Conservation (phyloP, 2,888 invertebrate genomes). For the Onthophagus sagittarius region DNA sequence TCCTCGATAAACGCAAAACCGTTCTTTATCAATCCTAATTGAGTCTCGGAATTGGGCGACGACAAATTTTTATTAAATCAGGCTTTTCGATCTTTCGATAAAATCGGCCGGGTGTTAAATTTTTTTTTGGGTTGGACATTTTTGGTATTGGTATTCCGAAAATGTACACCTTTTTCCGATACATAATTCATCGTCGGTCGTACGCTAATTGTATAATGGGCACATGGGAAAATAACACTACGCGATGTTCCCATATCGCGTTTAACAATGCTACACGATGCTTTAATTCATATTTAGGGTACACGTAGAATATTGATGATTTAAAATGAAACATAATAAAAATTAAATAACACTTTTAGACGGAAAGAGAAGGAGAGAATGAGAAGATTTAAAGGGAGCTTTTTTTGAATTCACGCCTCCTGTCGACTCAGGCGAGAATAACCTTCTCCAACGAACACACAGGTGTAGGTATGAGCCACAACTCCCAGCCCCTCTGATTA, state of each 20-base stretch:
- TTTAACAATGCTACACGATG: not conserved
- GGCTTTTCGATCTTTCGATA: not conserved
- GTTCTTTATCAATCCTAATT: not conserved
- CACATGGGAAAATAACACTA: not conserved
- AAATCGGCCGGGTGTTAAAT: not conserved
- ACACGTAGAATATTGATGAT: not conserved
- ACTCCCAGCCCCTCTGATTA: slow-evolving; percentile 45
- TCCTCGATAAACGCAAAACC: not conserved
- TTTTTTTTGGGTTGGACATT: not conserved
- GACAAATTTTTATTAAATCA: not conserved
- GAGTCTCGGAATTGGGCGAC: not conserved
- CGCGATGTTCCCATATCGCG: not conserved
- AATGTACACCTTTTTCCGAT: not conserved
- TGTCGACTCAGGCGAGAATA: not conserved
- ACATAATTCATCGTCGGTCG: not conserved
- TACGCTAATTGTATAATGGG: not conserved
- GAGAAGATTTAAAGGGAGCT: not conserved
- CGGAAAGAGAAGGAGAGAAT: not conserved
- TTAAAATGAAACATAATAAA: not conserved
- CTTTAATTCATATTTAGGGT: not conserved
- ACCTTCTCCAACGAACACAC: slow-evolving; percentile 2
- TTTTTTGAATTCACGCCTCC: slow-evolving; percentile 5
- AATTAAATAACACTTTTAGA: not conserved
- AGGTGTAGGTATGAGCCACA: not conserved
- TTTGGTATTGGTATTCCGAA: not conserved